Evolutionary conservation across 2,113 vertebrate species (phyloP).

Genomic region (Nycticorax nycticorax): DNA sequence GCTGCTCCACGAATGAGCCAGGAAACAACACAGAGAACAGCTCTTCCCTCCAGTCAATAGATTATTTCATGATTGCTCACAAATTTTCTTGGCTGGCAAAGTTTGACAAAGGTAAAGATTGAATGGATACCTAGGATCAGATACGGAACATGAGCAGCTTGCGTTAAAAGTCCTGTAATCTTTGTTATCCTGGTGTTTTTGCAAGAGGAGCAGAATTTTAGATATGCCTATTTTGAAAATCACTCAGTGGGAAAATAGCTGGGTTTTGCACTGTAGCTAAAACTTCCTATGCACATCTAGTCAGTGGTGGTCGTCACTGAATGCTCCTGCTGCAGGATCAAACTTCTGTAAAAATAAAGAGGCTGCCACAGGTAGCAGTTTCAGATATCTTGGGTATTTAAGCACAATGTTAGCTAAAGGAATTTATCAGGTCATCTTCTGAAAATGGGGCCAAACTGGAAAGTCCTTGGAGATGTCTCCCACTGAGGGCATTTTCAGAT

Average conservation of each 20-base stretch:
- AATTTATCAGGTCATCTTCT: background rate
- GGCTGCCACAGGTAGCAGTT: background rate
- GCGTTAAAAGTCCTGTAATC: background rate
- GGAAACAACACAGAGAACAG: background rate
- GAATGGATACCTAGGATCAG: background rate
- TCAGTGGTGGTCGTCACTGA: background rate
- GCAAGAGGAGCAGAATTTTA: background rate
- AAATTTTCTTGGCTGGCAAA: background rate
- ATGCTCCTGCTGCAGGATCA: background rate
- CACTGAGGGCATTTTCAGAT: accelerated
- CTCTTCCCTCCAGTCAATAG: background rate
- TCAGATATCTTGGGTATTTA: background rate
- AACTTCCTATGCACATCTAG: accelerated
- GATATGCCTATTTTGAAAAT: background rate
- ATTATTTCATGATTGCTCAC: background rate
- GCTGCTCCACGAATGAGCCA: background rate
- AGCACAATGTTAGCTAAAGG: background rate
- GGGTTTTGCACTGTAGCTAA: background rate
- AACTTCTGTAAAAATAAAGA: background rate
- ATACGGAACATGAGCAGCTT: background rate
- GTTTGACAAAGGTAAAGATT: background rate
- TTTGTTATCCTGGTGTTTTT: background rate
- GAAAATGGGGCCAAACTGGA: background rate
- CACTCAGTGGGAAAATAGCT: background rate
- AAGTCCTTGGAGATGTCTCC: background rate